Percentiles rank a stretch among this genome's conserved stretches.
These are phyloP conservation scores for Oncorhynchus tshawytscha DNA, from an alignment of 2,113 vertebrate species.

Conservation along the genomic window DNA sequence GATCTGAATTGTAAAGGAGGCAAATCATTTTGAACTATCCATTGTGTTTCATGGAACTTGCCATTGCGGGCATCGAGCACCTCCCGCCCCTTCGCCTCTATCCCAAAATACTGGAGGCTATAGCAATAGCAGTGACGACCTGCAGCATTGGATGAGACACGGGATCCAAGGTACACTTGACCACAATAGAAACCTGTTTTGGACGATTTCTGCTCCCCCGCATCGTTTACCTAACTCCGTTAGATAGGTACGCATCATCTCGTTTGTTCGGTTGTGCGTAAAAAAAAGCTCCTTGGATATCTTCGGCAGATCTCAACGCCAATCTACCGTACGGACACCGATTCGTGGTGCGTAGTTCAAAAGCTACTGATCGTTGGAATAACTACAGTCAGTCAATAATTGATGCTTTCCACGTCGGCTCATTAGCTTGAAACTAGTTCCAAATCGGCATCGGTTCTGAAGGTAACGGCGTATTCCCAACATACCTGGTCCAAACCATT, in stretches of 20 bases:
- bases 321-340: neutral
- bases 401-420: conserved; percentile 48
- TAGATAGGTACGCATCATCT: neutral
- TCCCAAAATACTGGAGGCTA: conserved; percentile 15
- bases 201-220: neutral
- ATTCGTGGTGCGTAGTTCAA: neutral
- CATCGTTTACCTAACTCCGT: neutral
- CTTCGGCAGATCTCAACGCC: neutral
- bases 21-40: conserved; percentile 5
- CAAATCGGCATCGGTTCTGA: neutral
- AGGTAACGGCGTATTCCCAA: conserved; percentile 13
- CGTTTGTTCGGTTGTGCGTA: conserved; percentile 1
- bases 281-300: conserved; percentile 42
- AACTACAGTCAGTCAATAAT: neutral
- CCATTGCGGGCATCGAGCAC: conserved; percentile 2
- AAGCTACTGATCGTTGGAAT: neutral
- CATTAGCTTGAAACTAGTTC: conserved; percentile 49
- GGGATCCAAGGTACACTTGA: conserved; percentile 12
- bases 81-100: conserved; percentile 12
- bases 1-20: neutral
- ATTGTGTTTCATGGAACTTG: conserved; percentile 12
- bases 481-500: conserved; percentile 61
- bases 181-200: neutral
- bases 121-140: neutral
- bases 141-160: conserved; percentile 16